Evolutionary conservation across 2,888 invertebrate genomes (phyloP).

Genomic region (Eretmocerus hayati): DNA sequence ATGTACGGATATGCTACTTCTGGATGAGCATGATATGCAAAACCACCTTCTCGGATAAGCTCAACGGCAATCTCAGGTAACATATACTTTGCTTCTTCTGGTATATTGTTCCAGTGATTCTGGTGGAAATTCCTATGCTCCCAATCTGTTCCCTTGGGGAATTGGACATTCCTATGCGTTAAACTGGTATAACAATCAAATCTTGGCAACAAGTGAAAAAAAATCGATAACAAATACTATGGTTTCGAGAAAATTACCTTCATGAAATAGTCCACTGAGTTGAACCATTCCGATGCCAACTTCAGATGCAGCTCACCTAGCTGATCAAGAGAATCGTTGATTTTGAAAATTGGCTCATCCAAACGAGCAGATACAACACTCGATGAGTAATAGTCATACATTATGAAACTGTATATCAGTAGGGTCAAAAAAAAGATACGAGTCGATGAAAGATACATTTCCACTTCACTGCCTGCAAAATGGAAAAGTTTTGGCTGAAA

Average conservation of each 20-base stretch:
- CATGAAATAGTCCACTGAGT: slow-evolving; percentile 29
- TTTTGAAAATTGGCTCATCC: slow-evolving; percentile 35
- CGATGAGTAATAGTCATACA: slow-evolving; percentile 39
- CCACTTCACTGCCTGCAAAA: slow-evolving; percentile 31
- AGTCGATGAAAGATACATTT: slow-evolving; percentile 29
- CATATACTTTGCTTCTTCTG: slow-evolving; percentile 28
- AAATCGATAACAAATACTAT: too few species aligned
- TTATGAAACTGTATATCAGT: slow-evolving; percentile 33
- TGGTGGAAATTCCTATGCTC: neutral
- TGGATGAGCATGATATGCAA: slow-evolving; percentile 37
- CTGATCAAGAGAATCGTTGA: slow-evolving; percentile 37
- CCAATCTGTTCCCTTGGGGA: slow-evolving; percentile 1
- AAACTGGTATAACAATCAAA: too few species aligned
- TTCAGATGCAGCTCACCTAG: slow-evolving; percentile 31
- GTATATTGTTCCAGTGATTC: slow-evolving; percentile 29
- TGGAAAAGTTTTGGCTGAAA: neutral
- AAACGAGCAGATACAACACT: slow-evolving; percentile 38
- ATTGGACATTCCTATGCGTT: too few species aligned
- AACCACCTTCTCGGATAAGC: slow-evolving; percentile 29
- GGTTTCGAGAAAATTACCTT: slow-evolving; percentile 11
- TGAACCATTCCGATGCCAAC: slow-evolving; percentile 34
- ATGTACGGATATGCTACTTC: slow-evolving; percentile 35
- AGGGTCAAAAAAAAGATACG: slow-evolving; percentile 34
- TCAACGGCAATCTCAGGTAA: slow-evolving; percentile 31
- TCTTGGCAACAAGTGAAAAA: too few species aligned